Evolutionary conservation across 1,140 invertebrate genomes (phyloP), one percentile per base, ranked within the genome.

Genomic region (Elymnias hypermnestra): DNA sequence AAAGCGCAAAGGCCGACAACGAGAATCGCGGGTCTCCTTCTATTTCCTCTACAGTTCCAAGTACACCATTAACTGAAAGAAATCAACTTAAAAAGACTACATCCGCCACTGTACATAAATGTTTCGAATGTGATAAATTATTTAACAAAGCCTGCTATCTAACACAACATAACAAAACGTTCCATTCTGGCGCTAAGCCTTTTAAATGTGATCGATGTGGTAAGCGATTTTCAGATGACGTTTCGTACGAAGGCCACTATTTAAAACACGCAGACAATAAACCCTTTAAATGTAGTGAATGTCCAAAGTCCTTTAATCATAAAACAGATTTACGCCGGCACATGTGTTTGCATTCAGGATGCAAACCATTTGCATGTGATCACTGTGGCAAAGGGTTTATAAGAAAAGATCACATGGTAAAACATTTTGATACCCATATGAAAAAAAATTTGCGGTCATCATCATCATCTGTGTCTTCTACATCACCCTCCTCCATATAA

Each of bases 341-440:
- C 76, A 91, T 94, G 86, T 95, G 94, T 63, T 90, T 95, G 28
- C 95, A 97, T 77, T 94, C 91, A 44, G 94, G 91, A 6, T 88
- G 91, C 54, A 95, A 94, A 69, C 95, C 95, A 7, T 96, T 93
- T 74, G 86, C 89, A 31, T 97, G 95, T 85, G 88, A 90, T 41
- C 89, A 89, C 21, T 97, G 95, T 72, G 90, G 90, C 29, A 98
- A 97, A 83, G 94, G 94, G 13, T 97, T 97, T 81, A 97, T 95
- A 54, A 90, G 97, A 37, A 96, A 97, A 76, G 97, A 98, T 78
- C 97, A 98, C 78, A 94, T 98, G 93, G 90, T 95, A 44, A 98
- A 98, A 81, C 97, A 98, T 82, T 88, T 90, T 40, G 93, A 95
- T 41, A 98, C 95, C 13, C 97, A 98, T 79, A 73, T 74, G 53